A percentile compares a stretch with the other conserved stretches of the same genome.
These are phyloP conservation scores for Lepus americanus DNA, from an alignment of 2,113 vertebrate genomes.

Conservation along the genomic window DNA sequence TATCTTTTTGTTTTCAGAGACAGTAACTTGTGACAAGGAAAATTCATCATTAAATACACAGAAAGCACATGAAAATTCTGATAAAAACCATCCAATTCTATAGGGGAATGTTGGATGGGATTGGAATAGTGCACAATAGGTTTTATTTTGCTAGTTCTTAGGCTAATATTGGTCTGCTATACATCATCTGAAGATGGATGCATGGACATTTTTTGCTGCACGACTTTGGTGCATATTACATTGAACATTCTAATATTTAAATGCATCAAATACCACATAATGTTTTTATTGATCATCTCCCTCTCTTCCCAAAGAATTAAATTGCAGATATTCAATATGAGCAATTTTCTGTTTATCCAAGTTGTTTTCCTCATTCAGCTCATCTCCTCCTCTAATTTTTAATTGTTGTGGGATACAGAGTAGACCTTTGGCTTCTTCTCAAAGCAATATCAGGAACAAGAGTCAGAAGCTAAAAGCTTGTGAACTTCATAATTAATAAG, in stretches of 20 bases:
- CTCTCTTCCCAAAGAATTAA: background rate
- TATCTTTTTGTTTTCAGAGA: slow-evolving; percentile 39
- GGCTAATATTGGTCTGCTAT: background rate
- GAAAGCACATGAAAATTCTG: slow-evolving; percentile 37
- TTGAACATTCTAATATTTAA: background rate
- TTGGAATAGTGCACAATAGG: background rate
- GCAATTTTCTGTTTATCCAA: slow-evolving; percentile 1
- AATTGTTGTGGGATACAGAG: background rate
- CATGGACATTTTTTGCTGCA: background rate
- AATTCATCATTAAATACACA: slow-evolving; percentile 26
- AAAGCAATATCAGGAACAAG: background rate
- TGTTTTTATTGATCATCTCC: background rate
- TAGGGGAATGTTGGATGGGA: background rate
- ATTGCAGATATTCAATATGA: background rate
- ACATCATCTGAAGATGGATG: background rate
- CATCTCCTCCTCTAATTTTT: background rate
- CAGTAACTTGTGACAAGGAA: background rate
- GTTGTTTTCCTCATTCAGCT: background rate
- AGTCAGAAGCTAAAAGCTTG: background rate
- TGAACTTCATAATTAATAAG: background rate
- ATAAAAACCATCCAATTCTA: background rate
- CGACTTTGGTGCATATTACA: background rate
- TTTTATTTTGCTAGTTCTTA: background rate
- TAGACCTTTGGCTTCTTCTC: accelerated
- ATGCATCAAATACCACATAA: background rate